Conservation (phyloP, 92 coral and sea anemone species). For the Siderastrea radians region DNA sequence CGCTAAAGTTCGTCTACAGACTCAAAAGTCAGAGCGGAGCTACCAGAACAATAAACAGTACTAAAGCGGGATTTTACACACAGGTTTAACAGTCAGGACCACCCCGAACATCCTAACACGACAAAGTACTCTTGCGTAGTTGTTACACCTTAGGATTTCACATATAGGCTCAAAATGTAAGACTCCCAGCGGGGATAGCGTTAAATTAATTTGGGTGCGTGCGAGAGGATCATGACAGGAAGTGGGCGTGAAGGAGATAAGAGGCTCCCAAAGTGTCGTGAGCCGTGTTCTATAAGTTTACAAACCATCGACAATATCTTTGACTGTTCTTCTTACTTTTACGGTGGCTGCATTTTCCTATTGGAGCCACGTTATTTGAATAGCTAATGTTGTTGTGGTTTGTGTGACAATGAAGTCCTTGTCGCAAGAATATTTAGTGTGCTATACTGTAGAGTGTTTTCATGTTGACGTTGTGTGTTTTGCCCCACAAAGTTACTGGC, state of each 20-base stretch:
- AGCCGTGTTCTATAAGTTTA: not conserved
- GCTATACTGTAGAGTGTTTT: constrained; percentile 29
- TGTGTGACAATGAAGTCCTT: constrained; percentile 43
- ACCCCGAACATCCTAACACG: no score
- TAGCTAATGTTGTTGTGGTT: constrained; percentile 71
- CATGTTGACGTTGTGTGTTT: constrained; percentile 47
- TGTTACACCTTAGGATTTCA: no score
- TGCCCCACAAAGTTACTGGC: constrained; percentile 36
- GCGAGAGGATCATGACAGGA: constrained; percentile 37
- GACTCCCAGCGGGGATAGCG: not conserved
- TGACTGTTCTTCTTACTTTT: constrained; percentile 17
- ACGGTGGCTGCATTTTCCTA: constrained; percentile 69
- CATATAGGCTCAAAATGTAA: not conserved
- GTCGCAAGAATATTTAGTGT: constrained; percentile 21
- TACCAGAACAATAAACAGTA: no score
- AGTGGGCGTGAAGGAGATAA: constrained; percentile 57
- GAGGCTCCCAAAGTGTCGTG: constrained; percentile 26
- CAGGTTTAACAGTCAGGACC: no score
- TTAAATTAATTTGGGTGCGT: not conserved
- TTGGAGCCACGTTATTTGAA: constrained; percentile 78
- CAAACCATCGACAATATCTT: constrained; percentile 8
- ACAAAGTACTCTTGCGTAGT: no score
- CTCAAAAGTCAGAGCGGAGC: not conserved
- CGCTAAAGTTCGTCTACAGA: not conserved
- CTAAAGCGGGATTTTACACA: no score